Evolutionary conservation across 2,888 invertebrate genomes (phyloP), one percentile per base, ranked within the genome.

Genomic region (Ophion ellenae): DNA sequence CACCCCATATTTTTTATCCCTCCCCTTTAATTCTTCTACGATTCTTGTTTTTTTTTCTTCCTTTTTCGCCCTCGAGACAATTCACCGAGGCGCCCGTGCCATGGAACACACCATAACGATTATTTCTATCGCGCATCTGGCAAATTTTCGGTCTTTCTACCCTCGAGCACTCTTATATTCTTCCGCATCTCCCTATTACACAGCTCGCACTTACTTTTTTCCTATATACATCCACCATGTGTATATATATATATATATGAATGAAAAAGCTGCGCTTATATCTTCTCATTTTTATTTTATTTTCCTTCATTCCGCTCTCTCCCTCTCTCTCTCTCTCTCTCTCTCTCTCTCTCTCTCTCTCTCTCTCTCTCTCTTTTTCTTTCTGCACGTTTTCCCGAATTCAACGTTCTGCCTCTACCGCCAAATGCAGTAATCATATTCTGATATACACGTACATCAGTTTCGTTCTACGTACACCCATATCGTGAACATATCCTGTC

Each of bases 81-180:
- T 70, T 69, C 57, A 66, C 61, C 67, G n/a, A 3, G 64, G 40
- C 17, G n/a, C 24, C 5, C 61, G 45, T 81, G 59, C 47, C 40
- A 81, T 81, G 45, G 57, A 71, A 14, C 28, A 4, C 59, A 40
- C 61, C 78, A 45, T 78, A 45, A 53, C 67, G 11, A 17, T n/a
- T 63, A 75, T 71, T 78, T 81, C 71, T 84, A 81, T 74, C 78
- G 40, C 53, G 84, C 81, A 79, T 84, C 64, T 70, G 84, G 70
- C 32, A 40, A 84, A 84, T 84, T 84, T 80, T 71, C 76, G 24
- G 40, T 66, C 71, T 73, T 84, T 66, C 71, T 59, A 69, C 45
- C 66, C 76, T 64, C 45, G 61, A 74, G 63, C 28, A 45, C 45
- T 57, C 17, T 66, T 59, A 67, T 59, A 76, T 81, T 81, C 45